Base-by-base conservation (phyloP, 2,113 vertebrate species). In the Sardina pilchardus region DNA sequence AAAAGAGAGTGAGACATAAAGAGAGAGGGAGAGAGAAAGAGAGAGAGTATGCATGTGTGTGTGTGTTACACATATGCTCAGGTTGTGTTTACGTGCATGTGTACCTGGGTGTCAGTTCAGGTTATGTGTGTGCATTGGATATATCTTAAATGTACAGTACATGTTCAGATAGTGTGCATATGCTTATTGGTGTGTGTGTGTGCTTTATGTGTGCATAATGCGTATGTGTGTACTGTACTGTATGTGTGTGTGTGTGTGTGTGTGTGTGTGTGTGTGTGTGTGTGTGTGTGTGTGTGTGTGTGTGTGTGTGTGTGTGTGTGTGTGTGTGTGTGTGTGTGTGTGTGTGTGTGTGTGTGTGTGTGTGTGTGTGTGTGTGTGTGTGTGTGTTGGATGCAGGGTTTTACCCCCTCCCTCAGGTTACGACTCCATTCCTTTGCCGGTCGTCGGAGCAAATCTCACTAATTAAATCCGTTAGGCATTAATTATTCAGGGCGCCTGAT, bases 381-480 rank as follows among this genome's bases (percentile, higher is more conserved):
- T 78, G 71, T 36, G 30, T 36, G 16, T 24, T 47, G 80, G 16
- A 56, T 43, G 82, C 47, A 81, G 83, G 82, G 17, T n/a, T 90
- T 84, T 43, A 82, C 63, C 21, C 21, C 84, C 71, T 82, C 56
- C 85, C n/a, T 47, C 83, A 87, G 78, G 34, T 81, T 84, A 88
- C 50, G 89, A 92, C 91, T 93, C 89, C 90, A 93, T 95, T 91
- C 92, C 90, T 92, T 89, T 91, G 87, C 88, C 85, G 90, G 89
- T 88, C 89, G 93, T 93, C 87, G 78, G 90, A 93, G 93, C 86
- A 93, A 94, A 94, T 91, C 92, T 92, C 88, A 91, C 93, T 94
- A 94, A 95, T 95, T 94, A 95, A 95, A 95, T 93, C 93, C 88
- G 90, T 92, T 90, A 90, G 89, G 85, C 92, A 95, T 95, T 93